These are phyloP conservation scores for Orthosia cruda DNA, from an alignment of 2,888 invertebrate species.

Conservation along the genomic window DNA sequence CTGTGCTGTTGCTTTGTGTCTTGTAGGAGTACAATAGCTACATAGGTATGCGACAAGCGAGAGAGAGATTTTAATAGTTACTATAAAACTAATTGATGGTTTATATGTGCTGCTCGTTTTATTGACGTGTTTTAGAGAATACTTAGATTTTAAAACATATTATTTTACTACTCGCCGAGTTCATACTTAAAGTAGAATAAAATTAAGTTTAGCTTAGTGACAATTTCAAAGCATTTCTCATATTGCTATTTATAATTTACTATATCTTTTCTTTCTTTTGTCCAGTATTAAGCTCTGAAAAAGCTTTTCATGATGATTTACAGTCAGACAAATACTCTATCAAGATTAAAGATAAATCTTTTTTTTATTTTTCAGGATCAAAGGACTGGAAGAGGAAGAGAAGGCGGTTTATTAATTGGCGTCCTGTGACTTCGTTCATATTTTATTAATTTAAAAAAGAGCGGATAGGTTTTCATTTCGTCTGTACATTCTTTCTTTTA, in stretches of 20 bases:
- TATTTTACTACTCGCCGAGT: conserved; percentile 20
- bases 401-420: conserved; percentile 17
- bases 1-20: conserved; percentile 23
- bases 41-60: conserved; percentile 7
- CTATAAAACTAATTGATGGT: conserved; percentile 41
- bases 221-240: not conserved
- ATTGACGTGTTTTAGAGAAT: conserved; percentile 18
- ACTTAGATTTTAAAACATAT: conserved; percentile 22
- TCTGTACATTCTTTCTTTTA: not conserved
- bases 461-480: not conserved
- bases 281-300: conserved; percentile 12
- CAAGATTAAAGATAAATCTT: conserved; percentile 35
- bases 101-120: conserved; percentile 20
- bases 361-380: conserved; percentile 27
- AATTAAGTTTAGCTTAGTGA: not conserved
- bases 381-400: not conserved
- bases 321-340: conserved; percentile 32
- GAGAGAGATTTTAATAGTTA: conserved; percentile 39
- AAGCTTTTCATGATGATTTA: conserved; percentile 25
- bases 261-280: conserved; percentile 21
- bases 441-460: conserved; percentile 7
- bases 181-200: not conserved
- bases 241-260: not conserved
- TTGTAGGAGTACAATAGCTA: conserved; percentile 9
- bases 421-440: not conserved